Base-by-base conservation (phyloP, 2,888 invertebrate species). In the Diplolepis rosae region DNA sequence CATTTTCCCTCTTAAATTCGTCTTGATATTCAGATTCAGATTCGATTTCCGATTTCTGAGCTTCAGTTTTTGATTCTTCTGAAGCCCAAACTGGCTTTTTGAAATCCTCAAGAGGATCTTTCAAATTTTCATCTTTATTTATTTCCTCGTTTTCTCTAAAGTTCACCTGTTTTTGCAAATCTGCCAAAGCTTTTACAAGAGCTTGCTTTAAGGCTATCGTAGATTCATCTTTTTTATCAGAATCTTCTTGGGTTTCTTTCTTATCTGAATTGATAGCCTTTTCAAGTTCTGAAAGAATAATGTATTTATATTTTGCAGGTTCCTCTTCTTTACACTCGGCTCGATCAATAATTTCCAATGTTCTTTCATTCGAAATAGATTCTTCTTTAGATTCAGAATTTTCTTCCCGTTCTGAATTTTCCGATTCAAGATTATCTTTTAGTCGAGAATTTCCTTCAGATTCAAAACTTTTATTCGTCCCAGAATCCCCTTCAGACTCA, bases 231-330 rank as follows among this genome's bases (percentile, higher is more conserved):
- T n/a, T n/a, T n/a, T n/a, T n/a, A n/a, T n/a, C n/a, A n/a, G n/a
- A n/a, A n/a, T 45, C 9, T 2, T 18, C 45, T 4, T n/a, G 39
- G n/a, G 15, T n/a, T n/a, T 42, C 39, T n/a, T 42, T 42, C 18
- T 9, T n/a, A n/a, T n/a, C 15, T 18, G 45, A 18, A 1, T 74
- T 73, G 22, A 70, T 69, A 27, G 72, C 73, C 66, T 78, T 79
- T 50, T 78, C 78, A 28, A 83, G 73, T 72, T 84, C 77, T 6
- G 68, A 74, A 35, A 82, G 56, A 68, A 83, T 68, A 42, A 80
- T 79, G 24, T 80, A 71, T 66, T 83, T 80, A 28, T 80, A 79
- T 39, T 83, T 74, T 13, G 45, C 9, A 45, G 18, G 4, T 22
- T 45, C 45, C 7, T 77, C 73, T 15, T 27, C n/a, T 22, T 66